phyloP scores from a whole-genome alignment of 2,113 vertebrate genomes.

The Burhinus bistriatus region DNA sequence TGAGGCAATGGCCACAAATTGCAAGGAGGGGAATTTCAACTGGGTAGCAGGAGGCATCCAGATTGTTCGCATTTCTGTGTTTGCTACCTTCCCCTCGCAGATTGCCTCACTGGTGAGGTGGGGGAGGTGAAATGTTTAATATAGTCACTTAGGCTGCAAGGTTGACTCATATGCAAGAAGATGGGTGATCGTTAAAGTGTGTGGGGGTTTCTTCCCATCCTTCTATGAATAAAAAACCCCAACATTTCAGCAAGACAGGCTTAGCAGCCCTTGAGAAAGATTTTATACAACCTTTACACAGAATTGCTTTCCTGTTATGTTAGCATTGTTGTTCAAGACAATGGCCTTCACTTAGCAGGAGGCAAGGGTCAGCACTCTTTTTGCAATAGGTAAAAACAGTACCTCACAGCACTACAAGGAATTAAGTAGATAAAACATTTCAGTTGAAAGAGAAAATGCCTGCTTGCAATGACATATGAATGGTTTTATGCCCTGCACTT shows the following conservation, averaged over 20 bases:
- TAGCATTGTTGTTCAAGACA: constrained; percentile 37
- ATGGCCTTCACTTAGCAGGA: constrained; percentile 12
- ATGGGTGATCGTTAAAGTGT: not conserved
- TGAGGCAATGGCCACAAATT: not conserved
- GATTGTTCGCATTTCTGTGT: not conserved
- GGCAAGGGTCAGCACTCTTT: constrained; percentile 26
- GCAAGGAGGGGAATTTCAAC: not conserved
- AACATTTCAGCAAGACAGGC: not conserved
- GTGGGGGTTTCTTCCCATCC: not conserved
- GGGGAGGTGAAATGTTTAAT: not conserved
- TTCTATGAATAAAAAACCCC: not conserved
- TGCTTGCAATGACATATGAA: not conserved
- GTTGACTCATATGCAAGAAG: not conserved
- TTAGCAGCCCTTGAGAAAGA: constrained; percentile 23
- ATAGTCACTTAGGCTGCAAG: not conserved
- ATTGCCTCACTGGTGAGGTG: not conserved
- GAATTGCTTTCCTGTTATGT: not conserved
- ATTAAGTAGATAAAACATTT: constrained; percentile 16
- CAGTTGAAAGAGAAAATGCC: not conserved
- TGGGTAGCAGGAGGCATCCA: not conserved
- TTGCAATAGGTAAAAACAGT: constrained; percentile 26
- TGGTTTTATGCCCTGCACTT: not conserved
- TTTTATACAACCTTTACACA: constrained; percentile 11
- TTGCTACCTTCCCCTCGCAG: not conserved
- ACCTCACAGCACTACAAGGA: not conserved